Evolutionary conservation across 2,888 invertebrate species (phyloP).

Genomic region (Lordiphosa fenestrarum): DNA sequence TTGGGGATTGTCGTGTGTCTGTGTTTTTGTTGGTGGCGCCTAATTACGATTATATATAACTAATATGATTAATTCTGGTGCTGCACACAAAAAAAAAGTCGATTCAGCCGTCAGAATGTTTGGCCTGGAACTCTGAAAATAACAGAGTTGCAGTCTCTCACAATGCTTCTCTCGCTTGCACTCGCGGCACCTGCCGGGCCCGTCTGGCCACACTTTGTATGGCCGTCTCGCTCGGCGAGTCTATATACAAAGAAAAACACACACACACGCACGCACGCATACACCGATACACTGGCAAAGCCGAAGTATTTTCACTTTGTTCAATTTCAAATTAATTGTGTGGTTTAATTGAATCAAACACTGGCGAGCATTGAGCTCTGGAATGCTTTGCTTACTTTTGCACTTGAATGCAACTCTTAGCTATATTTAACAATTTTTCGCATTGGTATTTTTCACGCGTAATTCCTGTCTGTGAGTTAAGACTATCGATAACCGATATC

Average conservation of each 20-base stretch:
- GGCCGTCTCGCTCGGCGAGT: conserved; percentile 49
- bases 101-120: conserved; percentile 66
- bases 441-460: conserved; percentile 51
- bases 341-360: conserved; percentile 8
- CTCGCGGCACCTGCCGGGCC: conserved; percentile 42
- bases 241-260: conserved; percentile 76
- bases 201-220: conserved; percentile 21
- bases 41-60: conserved; percentile 53
- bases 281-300: conserved; percentile 42
- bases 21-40: conserved; percentile 16
- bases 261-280: conserved; percentile 44
- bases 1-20: background rate
- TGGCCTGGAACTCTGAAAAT: conserved; percentile 69
- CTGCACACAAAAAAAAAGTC: conserved; percentile 67
- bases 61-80: conserved; percentile 67
- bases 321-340: conserved; percentile 18
- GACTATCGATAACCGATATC: conserved; percentile 1
- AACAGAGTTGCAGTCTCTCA: conserved; percentile 52
- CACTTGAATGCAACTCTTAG: conserved; percentile 40
- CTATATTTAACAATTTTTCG: conserved; percentile 33
- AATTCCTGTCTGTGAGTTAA: conserved; percentile 16
- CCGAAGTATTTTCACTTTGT: conserved; percentile 68
- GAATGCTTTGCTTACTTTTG: conserved; percentile 40
- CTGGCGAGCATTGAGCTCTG: conserved; percentile 9
- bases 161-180: conserved; percentile 43